phyloP scores from a whole-genome alignment of 1,140 invertebrate genomes.

The Drosophila quadrilineata region DNA sequence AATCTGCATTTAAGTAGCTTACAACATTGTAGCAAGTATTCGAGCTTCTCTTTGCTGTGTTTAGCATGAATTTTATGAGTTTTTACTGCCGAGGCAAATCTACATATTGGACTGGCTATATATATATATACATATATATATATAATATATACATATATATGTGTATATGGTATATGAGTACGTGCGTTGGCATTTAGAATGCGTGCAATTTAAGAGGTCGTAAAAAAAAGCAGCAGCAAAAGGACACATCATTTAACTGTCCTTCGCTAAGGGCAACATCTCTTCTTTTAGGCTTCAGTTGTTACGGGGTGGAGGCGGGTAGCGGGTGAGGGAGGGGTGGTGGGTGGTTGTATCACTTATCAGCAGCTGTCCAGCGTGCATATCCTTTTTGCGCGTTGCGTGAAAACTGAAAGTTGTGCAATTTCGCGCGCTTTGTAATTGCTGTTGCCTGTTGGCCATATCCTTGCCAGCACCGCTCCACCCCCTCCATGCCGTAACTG shows the following conservation, averaged over 20 bases:
- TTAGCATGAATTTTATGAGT: not conserved
- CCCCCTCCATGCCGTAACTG: not conserved
- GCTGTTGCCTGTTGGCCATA: not conserved
- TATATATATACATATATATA: not conserved
- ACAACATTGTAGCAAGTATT: conserved; percentile 8
- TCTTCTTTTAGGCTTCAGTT: conserved; percentile 33
- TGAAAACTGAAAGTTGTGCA: conserved; percentile 34
- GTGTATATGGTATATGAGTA: not conserved
- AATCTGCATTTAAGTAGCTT: conserved; percentile 28
- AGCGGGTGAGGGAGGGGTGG: not conserved
- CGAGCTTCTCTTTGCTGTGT: not conserved
- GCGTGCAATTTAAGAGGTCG: conserved; percentile 48
- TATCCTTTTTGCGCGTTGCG: not conserved
- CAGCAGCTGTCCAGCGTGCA: conserved; percentile 18
- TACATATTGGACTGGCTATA: not conserved
- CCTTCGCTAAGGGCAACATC: conserved; percentile 27
- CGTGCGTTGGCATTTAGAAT: conserved; percentile 38
- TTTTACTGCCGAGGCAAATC: conserved; percentile 6
- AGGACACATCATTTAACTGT: conserved; percentile 41
- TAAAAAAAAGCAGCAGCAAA: conserved; percentile 44
- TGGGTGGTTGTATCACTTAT: conserved; percentile 20
- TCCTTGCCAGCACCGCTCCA: too few relatives aligned
- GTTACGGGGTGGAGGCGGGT: not conserved
- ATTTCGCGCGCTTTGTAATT: conserved; percentile 25
- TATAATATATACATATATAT: not conserved